Percentiles rank a stretch among this genome's conserved stretches.
phyloP scores from a whole-genome alignment of 2,888 invertebrate genomes.

The Hirtodrosophila histrioides region DNA sequence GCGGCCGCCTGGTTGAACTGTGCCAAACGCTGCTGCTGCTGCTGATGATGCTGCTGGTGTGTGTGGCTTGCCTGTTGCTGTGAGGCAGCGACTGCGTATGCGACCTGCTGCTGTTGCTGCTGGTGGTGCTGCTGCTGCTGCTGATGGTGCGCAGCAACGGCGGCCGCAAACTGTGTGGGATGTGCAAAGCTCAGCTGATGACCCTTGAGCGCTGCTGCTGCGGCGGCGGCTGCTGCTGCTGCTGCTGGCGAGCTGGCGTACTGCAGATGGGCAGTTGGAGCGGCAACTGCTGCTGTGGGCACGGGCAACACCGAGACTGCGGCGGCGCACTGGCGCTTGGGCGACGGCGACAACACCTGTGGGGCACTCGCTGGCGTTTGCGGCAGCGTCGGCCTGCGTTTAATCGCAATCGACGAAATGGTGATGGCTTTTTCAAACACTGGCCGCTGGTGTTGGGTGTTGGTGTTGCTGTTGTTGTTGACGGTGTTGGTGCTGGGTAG shows the following conservation, averaged over 20 bases:
- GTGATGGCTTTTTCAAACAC: slow-evolving; percentile 85
- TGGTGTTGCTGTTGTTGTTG: slow-evolving; percentile 34
- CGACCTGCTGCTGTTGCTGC: slow-evolving; percentile 53
- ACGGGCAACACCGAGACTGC: slow-evolving; percentile 83
- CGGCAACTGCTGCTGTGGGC: slow-evolving; percentile 76
- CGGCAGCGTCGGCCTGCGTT: slow-evolving; percentile 85
- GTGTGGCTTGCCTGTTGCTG: slow-evolving; percentile 83
- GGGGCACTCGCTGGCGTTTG: slow-evolving; percentile 85
- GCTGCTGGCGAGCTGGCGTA: slow-evolving; percentile 84
- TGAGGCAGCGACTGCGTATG: slow-evolving; percentile 56
- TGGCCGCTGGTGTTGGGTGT: slow-evolving; percentile 76
- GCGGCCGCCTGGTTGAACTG: slow-evolving; percentile 80
- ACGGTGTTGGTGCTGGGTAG: slow-evolving; percentile 26
- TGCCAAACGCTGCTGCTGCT: slow-evolving; percentile 77
- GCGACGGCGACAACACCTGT: slow-evolving; percentile 85
- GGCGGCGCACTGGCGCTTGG: slow-evolving; percentile 85
- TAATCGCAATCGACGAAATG: slow-evolving; percentile 85
- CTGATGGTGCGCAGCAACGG: slow-evolving; percentile 78
- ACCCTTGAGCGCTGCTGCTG: slow-evolving; percentile 79
- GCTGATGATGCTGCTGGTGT: slow-evolving; percentile 74
- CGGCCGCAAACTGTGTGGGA: slow-evolving; percentile 80
- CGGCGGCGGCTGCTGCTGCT: slow-evolving; percentile 75
- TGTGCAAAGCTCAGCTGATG: slow-evolving; percentile 76
- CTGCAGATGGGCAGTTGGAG: slow-evolving; percentile 72
- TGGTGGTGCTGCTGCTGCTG: slow-evolving; percentile 61